Percentiles rank a stretch among this genome's conserved stretches.
phyloP scores from a whole-genome alignment of 2,888 invertebrate species.

The Monochamus alternatus region DNA sequence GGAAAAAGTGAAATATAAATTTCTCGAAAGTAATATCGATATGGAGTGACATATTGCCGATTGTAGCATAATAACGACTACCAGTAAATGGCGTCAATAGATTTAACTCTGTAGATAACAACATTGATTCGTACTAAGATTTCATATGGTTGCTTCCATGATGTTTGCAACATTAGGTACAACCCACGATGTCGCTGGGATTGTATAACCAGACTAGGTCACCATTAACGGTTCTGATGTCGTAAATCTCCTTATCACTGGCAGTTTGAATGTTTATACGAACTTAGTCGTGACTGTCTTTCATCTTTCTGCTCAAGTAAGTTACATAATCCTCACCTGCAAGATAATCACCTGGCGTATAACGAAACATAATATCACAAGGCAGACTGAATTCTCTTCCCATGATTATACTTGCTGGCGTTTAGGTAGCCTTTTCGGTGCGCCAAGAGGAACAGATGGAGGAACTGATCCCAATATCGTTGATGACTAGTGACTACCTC shows the following conservation, averaged over 20 bases:
- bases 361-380: slow-evolving; percentile 41
- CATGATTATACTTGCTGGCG: slow-evolving; percentile 39
- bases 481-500: slow-evolving; percentile 20
- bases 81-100: not conserved
- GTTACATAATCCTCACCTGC: slow-evolving; percentile 42
- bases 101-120: not conserved
- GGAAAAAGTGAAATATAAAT: too few relatives aligned
- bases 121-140: not conserved
- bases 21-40: too few relatives aligned
- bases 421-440: slow-evolving; percentile 4
- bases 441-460: not conserved
- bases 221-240: not conserved
- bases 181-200: not conserved
- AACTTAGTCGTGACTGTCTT: slow-evolving; percentile 35
- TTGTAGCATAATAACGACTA: too few relatives aligned
- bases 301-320: slow-evolving; percentile 31
- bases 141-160: not conserved
- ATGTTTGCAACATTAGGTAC: not conserved
- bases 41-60: too few relatives aligned
- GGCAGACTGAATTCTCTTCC: slow-evolving; percentile 42
- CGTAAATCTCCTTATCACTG: slow-evolving; percentile 15
- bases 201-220: not conserved
- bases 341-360: slow-evolving; percentile 39
- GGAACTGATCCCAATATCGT: slow-evolving; percentile 5
- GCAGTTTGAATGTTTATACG: not conserved